Evolutionary conservation across 2,113 vertebrate genomes (phyloP), one percentile per base, ranked within the genome.

Genomic region (Natator depressus): DNA sequence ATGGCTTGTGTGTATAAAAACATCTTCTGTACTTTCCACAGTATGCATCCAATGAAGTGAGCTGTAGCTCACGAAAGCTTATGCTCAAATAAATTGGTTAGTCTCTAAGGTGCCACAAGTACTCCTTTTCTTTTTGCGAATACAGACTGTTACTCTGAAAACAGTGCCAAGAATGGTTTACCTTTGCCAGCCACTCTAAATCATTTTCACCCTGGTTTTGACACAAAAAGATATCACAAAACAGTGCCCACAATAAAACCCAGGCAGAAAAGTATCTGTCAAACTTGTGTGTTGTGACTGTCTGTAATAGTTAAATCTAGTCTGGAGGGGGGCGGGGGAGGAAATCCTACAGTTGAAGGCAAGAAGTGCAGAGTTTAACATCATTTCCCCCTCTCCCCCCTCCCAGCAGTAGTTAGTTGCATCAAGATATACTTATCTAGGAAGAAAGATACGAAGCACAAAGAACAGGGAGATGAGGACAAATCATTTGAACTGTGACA

Each of bases 241-340:
- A 75, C 3, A 0, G 65, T 94, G 96, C 2, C 87, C 54, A 57
- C 79, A 90, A 92, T 69, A 79, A 80, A 25, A 38, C 88, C 84
- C 91, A 96, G 88, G 84, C 84, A 91, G 38, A 24, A 91, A 95
- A 94, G 42, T 86, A 83, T 87, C 42, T 90, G 69, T 20, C 53
- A 42, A 42, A 42, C 42, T 42, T 42, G 42, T 42, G 42, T 42
- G 42, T 42, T 42, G 42, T 42, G 31, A 69, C 16, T 54, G 27
- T 29, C 0, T 62, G 0, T 2, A 31, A 5, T 10, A 35, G 75
- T 50, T 88, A 14, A n/a, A 75, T 78, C 59, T 10, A 55, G 84
- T 89, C 53, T 90, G 83, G 80, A 50, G 42, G 42, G 42, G 42
- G 42, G 42, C 42, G 5, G 42, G 42, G 42, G 42, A 42, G 42